phyloP scores from a whole-genome alignment of 2,113 vertebrate species.

The Colistium nudipinnis region DNA sequence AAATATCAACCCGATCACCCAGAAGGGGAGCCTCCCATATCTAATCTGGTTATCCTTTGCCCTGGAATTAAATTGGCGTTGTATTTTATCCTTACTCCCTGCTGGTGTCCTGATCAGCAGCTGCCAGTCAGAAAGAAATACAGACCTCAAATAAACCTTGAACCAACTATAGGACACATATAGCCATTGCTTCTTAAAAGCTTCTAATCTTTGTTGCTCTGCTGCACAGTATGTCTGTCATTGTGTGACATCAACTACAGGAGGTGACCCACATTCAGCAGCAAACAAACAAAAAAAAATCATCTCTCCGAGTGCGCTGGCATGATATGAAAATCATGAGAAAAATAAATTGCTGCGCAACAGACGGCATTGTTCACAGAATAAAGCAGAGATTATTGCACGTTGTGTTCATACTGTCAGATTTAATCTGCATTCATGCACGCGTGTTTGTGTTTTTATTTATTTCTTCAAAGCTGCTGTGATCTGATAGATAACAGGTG shows the following conservation, averaged over 20 bases:
- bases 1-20: too few relatives aligned
- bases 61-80: slow-evolving; percentile 54
- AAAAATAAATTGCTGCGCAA: slow-evolving; percentile 42
- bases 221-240: slow-evolving; percentile 42
- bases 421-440: slow-evolving; percentile 13
- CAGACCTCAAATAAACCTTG: slow-evolving; percentile 60
- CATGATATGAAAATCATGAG: slow-evolving; percentile 17
- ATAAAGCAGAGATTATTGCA: slow-evolving; percentile 41
- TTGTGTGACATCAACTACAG: slow-evolving; percentile 41
- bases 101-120: slow-evolving; percentile 39
- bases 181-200: slow-evolving; percentile 35
- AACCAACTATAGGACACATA: slow-evolving; percentile 42
- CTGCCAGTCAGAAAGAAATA: slow-evolving; percentile 47
- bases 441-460: slow-evolving; percentile 25
- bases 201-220: slow-evolving; percentile 57
- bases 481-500: slow-evolving; percentile 53
- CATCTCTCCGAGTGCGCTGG: slow-evolving; percentile 35
- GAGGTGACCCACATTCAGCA: slow-evolving; percentile 64
- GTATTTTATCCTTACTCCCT: slow-evolving; percentile 24
- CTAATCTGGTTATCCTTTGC: slow-evolving; percentile 33
- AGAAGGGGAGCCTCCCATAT: too few relatives aligned
- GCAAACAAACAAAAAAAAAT: slow-evolving; percentile 52
- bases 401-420: slow-evolving; percentile 11
- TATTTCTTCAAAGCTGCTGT: slow-evolving; percentile 7
- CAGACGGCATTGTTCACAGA: background rate